Evolutionary conservation across 2,113 vertebrate species (phyloP), one percentile per base, ranked within the genome.

Genomic region (Caracal caracal): DNA sequence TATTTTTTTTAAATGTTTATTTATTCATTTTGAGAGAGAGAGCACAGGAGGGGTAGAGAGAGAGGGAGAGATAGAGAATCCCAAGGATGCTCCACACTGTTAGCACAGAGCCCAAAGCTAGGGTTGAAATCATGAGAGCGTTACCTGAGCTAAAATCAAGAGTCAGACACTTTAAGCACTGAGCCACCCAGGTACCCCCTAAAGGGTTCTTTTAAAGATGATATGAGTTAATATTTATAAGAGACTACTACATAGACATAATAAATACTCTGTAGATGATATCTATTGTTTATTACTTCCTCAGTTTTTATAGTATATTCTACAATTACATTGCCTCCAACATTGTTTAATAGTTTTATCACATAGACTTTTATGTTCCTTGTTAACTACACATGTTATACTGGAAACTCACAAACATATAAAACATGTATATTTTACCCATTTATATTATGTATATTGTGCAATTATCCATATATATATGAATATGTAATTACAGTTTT

Each of bases 201-300:
- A 15, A 75, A 53, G 37, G 6, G 0, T 33, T 51, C 17, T 51
- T 47, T 73, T 66, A 82, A 91, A 88, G 70, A 51, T 30, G n/a
- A 22, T 65, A 2, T 37, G 26, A 76, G 13, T 80, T 70, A 35
- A 68, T 56, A 43, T 26, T 40, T 53, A 61, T 47, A 33, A 17
- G 6, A 28, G 59, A 79, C 56, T 11, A 15, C 26, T 30, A 0
- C 0, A 6, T 30, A 20, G 4, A 0, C 0, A 5, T 24, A 20
- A 4, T 87, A 11, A 10, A 1, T 66, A 43, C 10, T 73, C 49
- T 68, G 0, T 83, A 70, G 53, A 6, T 33, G 3, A 11, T 24
- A 10, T 13, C 47, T 49, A 12, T 47, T 63, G n/a, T 68, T 92
- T 47, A 37, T 79, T 16, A 79, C 93, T 63, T 86, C 30, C 6